phyloP scores from a whole-genome alignment of 2,888 invertebrate species.

The Octonoba sinensis region DNA sequence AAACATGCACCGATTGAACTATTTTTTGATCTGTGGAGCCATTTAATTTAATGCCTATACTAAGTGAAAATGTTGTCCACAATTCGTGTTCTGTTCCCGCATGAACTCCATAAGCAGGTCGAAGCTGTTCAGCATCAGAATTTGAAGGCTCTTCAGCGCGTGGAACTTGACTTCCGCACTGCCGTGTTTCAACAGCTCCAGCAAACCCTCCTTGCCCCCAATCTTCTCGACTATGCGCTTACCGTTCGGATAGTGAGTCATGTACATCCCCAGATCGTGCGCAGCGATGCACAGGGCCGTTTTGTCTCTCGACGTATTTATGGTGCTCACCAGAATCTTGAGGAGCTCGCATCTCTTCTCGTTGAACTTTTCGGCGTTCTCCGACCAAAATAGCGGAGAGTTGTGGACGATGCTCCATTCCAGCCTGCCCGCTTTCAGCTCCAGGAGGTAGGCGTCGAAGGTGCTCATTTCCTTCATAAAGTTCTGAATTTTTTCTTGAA shows the following conservation, averaged over 20 bases:
- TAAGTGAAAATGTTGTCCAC: too few relatives aligned
- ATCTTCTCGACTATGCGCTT: conserved; percentile 21
- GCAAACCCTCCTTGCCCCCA: conserved; percentile 28
- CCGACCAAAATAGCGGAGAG: conserved; percentile 23
- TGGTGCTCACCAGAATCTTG: conserved; percentile 8
- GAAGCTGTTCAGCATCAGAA: conserved; percentile 34
- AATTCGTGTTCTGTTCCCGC: too few relatives aligned
- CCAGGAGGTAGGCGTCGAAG: conserved; percentile 33
- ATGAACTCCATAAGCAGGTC: not conserved
- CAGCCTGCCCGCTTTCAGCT: conserved; percentile 26
- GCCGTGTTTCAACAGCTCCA: conserved; percentile 10
- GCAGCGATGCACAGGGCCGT: conserved; percentile 22
- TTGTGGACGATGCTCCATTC: conserved; percentile 50
- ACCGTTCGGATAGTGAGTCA: conserved; percentile 18
- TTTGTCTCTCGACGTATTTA: conserved; percentile 8
- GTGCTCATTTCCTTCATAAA: conserved; percentile 18
- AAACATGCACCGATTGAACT: too few relatives aligned
- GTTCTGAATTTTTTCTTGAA: conserved; percentile 1
- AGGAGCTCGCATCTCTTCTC: conserved; percentile 31
- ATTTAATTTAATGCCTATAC: too few relatives aligned
- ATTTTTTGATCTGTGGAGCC: too few relatives aligned
- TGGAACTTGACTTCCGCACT: conserved; percentile 24
- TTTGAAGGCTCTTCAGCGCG: conserved; percentile 36
- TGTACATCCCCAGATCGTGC: conserved; percentile 43
- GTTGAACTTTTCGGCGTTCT: conserved; percentile 39